phyloP scores from a whole-genome alignment of 2,113 vertebrate genomes.

The Lucifuga dentata region DNA sequence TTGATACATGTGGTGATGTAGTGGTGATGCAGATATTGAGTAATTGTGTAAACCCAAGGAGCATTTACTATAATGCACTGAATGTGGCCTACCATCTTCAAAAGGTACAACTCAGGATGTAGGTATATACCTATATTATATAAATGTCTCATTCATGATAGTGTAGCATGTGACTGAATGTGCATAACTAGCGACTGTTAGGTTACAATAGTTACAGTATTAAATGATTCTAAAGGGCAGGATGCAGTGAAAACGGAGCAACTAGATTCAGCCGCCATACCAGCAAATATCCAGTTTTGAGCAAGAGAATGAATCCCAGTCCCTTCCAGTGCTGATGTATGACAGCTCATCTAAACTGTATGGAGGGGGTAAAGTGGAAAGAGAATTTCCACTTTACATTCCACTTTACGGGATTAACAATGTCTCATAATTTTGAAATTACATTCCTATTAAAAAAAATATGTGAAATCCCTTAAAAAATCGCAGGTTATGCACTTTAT shows the following conservation, averaged over 20 bases:
- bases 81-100: slow-evolving; percentile 19
- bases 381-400: not conserved
- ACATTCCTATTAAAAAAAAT: not conserved
- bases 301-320: slow-evolving; percentile 30
- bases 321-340: slow-evolving; percentile 3
- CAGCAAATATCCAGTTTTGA: slow-evolving; percentile 31
- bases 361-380: slow-evolving; percentile 3
- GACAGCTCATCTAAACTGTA: slow-evolving; percentile 3
- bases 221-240: slow-evolving; percentile 26
- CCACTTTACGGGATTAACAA: not conserved
- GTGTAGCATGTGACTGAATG: slow-evolving; percentile 9
- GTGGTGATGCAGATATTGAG: no score
- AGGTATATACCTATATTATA: no score
- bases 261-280: not conserved
- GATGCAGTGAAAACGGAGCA: slow-evolving; percentile 30
- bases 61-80: slow-evolving; percentile 33
- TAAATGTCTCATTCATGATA: slow-evolving; percentile 26
- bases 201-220: slow-evolving; percentile 20
- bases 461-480: not conserved
- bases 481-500: not conserved
- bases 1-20: not conserved
- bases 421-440: not conserved
- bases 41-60: no score
- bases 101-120: no score
- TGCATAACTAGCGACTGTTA: slow-evolving; percentile 11